A percentile compares a stretch with the other conserved stretches of the same genome.
Conservation (phyloP, 2,113 vertebrate genomes). For the Erinaceus europaeus region DNA sequence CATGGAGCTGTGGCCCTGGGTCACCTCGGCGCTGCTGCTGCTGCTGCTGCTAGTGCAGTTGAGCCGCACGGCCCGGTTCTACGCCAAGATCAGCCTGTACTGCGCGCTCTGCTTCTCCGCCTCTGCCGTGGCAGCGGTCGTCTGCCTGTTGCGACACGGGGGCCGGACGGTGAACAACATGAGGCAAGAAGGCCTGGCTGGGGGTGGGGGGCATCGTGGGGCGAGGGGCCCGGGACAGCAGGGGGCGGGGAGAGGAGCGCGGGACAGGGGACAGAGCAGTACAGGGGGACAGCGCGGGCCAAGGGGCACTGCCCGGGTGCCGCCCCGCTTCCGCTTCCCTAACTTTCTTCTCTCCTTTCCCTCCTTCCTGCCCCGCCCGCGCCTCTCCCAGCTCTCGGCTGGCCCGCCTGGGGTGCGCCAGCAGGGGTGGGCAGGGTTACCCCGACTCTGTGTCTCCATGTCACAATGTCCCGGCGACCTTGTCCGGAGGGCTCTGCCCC, state of each 20-base stretch:
- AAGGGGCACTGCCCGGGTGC: constrained; percentile 86
- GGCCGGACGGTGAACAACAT: constrained; percentile 94
- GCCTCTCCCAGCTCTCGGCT: rapidly evolving
- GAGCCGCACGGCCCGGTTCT: constrained; percentile 87
- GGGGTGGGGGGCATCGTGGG: not conserved
- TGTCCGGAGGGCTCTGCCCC: not conserved
- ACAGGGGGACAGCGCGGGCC: constrained; percentile 57
- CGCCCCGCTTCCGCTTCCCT: constrained; percentile 57
- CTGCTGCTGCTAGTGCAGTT: constrained; percentile 80
- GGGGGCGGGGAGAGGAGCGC: not conserved
- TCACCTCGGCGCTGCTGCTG: constrained; percentile 78
- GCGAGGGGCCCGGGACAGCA: not conserved
- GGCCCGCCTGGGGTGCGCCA: too few species aligned
- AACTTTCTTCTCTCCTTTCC: constrained; percentile 4
- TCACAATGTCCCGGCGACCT: not conserved
- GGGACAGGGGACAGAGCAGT: not conserved
- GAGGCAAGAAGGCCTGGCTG: constrained; percentile 80
- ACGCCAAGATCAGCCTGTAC: constrained; percentile 88
- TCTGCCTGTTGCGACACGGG: constrained; percentile 89
- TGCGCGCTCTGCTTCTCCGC: constrained; percentile 85
- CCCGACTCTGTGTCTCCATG: not conserved
- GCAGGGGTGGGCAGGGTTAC: rapidly evolving
- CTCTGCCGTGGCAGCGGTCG: constrained; percentile 80
- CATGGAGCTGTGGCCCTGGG: constrained; percentile 76
- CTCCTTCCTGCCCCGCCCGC: constrained; percentile 53